These are phyloP conservation scores for Drosophila arizonae DNA, from an alignment of 1,140 invertebrate genomes.

Conservation along the genomic window DNA sequence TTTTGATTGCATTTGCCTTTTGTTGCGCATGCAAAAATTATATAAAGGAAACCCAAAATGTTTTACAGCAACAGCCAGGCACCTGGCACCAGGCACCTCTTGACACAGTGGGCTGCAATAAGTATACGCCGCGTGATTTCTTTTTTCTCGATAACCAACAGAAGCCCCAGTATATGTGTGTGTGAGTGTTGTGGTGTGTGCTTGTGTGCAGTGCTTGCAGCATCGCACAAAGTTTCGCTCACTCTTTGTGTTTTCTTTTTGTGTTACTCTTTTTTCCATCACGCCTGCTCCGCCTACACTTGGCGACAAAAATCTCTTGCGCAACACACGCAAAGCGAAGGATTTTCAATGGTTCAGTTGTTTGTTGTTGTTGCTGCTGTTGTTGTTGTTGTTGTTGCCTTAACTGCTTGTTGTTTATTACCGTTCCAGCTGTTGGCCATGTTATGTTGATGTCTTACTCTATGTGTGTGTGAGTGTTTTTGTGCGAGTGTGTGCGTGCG, in stretches of 20 bases:
- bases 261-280: slow-evolving; percentile 19
- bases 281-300: slow-evolving; percentile 37
- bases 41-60: not conserved
- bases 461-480: not conserved
- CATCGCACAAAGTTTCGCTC: slow-evolving; percentile 39
- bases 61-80: not conserved
- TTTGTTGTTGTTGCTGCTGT: slow-evolving; percentile 31
- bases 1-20: slow-evolving; percentile 2
- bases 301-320: slow-evolving; percentile 73
- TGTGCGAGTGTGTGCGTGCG: not conserved
- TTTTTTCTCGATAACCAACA: slow-evolving; percentile 9
- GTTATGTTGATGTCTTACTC: slow-evolving; percentile 33
- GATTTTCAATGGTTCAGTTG: slow-evolving; percentile 31
- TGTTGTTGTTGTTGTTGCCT: slow-evolving; percentile 37
- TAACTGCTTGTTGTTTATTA: slow-evolving; percentile 70
- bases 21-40: slow-evolving; percentile 16
- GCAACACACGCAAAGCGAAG: slow-evolving; percentile 42
- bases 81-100: not conserved
- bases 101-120: slow-evolving; percentile 1
- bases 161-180: not conserved
- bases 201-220: slow-evolving; percentile 50
- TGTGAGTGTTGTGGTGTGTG: slow-evolving; percentile 6
- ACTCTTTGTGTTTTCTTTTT: slow-evolving; percentile 40
- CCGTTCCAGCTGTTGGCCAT: slow-evolving; percentile 67
- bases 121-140: slow-evolving; percentile 7